Evolutionary conservation across 2,797 vertebrate species (phyloP).

Genomic region (Clarias pachynema): DNA sequence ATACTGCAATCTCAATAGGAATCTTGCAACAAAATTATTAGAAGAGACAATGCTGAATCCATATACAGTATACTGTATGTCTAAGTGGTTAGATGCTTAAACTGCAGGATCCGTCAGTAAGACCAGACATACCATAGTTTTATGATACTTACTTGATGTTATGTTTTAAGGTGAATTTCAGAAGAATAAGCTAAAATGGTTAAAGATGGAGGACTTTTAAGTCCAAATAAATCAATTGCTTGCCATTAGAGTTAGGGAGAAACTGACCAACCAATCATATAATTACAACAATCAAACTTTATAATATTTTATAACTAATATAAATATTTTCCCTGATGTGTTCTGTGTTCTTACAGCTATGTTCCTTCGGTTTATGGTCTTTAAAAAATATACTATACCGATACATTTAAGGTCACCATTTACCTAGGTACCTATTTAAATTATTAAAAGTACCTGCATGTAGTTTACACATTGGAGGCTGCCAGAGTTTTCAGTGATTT

Average conservation of each 20-base stretch:
- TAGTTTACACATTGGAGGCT: background rate
- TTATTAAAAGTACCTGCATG: background rate
- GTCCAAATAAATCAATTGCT: background rate
- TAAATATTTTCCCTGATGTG: background rate
- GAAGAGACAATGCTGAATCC: background rate
- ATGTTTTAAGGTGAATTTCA: background rate
- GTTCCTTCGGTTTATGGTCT: background rate
- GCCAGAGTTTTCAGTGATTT: background rate
- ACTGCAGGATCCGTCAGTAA: background rate
- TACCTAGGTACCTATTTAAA: background rate
- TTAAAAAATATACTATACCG: background rate
- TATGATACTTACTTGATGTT: background rate
- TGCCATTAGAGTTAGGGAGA: background rate
- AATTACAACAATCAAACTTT: background rate
- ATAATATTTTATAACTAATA: background rate
- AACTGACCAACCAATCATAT: background rate
- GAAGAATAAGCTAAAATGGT: background rate
- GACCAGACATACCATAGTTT: background rate
- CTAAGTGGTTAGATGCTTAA: background rate
- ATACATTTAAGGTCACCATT: background rate
- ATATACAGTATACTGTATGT: background rate
- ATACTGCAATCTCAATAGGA: slow-evolving; percentile 7
- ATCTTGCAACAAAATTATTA: background rate
- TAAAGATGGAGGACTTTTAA: background rate
- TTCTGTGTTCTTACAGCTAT: background rate